Conservation (phyloP, 2,113 vertebrate genomes). For the Laticauda laticaudata region DNA sequence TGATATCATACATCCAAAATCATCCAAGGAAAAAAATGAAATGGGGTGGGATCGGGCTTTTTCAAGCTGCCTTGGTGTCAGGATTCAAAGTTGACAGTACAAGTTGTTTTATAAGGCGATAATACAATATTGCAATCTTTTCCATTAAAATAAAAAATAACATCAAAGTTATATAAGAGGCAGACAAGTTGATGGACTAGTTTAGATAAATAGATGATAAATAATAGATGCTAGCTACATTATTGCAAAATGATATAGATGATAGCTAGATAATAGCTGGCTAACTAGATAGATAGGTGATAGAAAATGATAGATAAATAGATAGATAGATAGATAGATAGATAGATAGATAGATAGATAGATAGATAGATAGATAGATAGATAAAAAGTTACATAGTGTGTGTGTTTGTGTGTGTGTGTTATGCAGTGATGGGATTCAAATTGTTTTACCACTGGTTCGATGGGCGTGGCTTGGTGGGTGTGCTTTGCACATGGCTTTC, state of each 20-base stretch:
- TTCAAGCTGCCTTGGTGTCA: constrained; percentile 34
- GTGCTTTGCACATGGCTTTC: too few species aligned
- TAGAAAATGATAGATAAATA: too few species aligned
- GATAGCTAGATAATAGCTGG: background rate
- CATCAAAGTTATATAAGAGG: background rate
- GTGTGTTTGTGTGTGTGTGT: too few species aligned
- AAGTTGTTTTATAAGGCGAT: constrained; percentile 33
- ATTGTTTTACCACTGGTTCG: too few species aligned
- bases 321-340: too few species aligned
- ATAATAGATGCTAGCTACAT: background rate
- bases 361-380: background rate
- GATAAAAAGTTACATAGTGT: background rate
- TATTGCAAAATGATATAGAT: background rate
- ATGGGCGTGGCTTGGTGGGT: too few species aligned
- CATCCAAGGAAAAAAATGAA: constrained; percentile 39
- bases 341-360: too few species aligned
- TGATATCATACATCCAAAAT: constrained; percentile 60
- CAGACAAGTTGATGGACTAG: background rate
- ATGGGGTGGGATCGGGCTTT: background rate
- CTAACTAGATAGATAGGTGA: too few species aligned
- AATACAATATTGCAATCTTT: constrained; percentile 18
- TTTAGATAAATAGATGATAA: background rate
- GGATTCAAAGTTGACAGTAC: constrained; percentile 45
- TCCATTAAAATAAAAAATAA: constrained; percentile 6
- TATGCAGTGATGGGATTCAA: too few species aligned